phyloP scores from a whole-genome alignment of 2,888 invertebrate species.

The Sialis fuliginosa region DNA sequence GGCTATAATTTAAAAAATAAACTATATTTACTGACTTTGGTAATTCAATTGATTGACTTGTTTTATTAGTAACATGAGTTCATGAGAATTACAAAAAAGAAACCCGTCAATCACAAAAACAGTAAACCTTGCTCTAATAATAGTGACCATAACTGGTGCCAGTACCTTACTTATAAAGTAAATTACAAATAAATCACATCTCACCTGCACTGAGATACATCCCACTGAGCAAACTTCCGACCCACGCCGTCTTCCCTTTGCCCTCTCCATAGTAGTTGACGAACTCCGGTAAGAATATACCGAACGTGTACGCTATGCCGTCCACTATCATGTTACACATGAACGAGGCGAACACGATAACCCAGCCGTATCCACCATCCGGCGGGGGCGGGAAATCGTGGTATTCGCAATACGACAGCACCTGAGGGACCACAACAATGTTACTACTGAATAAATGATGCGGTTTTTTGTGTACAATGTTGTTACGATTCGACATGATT shows the following conservation, averaged over 20 bases:
- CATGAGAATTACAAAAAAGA: too few relatives aligned
- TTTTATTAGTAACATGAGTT: too few relatives aligned
- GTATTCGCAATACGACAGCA: constrained; percentile 42
- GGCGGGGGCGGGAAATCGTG: constrained; percentile 72
- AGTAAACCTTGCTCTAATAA: too few relatives aligned
- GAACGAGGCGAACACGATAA: constrained; percentile 91
- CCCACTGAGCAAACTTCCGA: constrained; percentile 86
- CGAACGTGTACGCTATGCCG: constrained; percentile 97
- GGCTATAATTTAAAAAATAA: too few relatives aligned
- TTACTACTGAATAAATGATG: too few relatives aligned
- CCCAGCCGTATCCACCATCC: constrained; percentile 85
- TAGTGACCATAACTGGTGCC: too few relatives aligned
- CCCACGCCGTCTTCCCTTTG: constrained; percentile 80
- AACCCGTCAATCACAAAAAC: too few relatives aligned
- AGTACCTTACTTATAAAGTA: too few relatives aligned
- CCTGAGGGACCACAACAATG: constrained; percentile 9
- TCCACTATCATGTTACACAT: constrained; percentile 97
- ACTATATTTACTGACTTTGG: too few relatives aligned
- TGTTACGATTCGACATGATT: too few relatives aligned
- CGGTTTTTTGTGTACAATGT: too few relatives aligned
- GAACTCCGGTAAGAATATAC: constrained; percentile 73
- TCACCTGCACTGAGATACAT: constrained; percentile 86
- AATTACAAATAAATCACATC: constrained; percentile 17
- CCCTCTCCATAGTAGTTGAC: constrained; percentile 68
- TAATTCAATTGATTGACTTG: too few relatives aligned